phyloP scores from a whole-genome alignment of 2,797 vertebrate genomes.

The Coluber constrictor region DNA sequence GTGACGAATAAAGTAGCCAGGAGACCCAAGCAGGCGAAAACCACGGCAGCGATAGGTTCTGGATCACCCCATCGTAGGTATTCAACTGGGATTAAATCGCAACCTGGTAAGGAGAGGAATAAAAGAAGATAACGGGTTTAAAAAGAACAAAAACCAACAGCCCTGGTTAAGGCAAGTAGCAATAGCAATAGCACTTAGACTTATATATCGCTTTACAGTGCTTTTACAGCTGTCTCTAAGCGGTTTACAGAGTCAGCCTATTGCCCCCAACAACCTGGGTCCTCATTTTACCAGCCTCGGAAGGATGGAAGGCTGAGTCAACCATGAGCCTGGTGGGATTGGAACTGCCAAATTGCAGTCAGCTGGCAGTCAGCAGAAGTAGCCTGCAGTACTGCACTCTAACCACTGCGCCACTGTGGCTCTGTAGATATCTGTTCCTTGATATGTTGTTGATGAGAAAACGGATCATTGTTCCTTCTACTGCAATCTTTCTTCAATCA shows the following conservation, averaged over 20 bases:
- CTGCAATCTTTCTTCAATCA: not conserved
- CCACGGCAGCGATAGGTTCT: conserved; percentile 93
- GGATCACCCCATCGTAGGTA: conserved; percentile 96
- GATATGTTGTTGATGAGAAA: not conserved
- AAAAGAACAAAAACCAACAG: not conserved
- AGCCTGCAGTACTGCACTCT: no score
- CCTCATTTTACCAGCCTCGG: no score
- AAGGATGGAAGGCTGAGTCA: no score
- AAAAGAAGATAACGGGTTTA: not conserved
- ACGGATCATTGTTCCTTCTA: not conserved
- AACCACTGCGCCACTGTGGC: no score
- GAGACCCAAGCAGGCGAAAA: conserved; percentile 93
- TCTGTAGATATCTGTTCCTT: not conserved
- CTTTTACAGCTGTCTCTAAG: no score
- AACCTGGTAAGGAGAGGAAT: conserved; percentile 73
- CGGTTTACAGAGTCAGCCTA: no score
- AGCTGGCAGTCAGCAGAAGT: no score
- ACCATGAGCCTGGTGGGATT: no score
- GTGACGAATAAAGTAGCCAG: conserved; percentile 94
- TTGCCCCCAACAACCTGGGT: no score
- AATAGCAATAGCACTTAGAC: no score
- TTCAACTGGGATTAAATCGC: conserved; percentile 90
- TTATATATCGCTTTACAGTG: no score
- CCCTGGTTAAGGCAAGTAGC: not conserved
- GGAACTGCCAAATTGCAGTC: no score